Conservation (phyloP, 2,888 invertebrate species). For the Drosophila basisetae region DNA sequence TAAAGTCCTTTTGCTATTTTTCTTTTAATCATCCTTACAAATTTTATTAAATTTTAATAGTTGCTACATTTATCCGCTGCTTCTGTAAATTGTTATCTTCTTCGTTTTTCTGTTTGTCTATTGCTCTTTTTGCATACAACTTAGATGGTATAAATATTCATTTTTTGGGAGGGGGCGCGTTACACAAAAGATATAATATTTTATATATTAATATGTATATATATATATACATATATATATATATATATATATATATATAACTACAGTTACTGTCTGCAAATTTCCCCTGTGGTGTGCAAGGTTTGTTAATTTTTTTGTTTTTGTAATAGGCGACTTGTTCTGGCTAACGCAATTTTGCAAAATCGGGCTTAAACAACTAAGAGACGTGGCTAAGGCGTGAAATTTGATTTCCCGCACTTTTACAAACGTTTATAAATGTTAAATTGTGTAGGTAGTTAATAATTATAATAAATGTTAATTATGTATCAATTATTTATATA, state of each 20-base stretch:
- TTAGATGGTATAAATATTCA: slow-evolving; percentile 47
- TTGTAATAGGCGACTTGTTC: slow-evolving; percentile 56
- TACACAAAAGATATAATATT: slow-evolving; percentile 36
- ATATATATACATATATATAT: slow-evolving; percentile 30
- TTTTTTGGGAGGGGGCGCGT: slow-evolving; percentile 16
- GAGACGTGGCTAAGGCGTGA: slow-evolving; percentile 77
- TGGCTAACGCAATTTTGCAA: slow-evolving; percentile 67
- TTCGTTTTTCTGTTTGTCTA: slow-evolving; percentile 19
- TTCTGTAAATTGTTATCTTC: slow-evolving; percentile 23
- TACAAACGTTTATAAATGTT: slow-evolving; percentile 70
- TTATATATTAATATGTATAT: slow-evolving; percentile 16
- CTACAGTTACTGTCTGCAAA: slow-evolving; percentile 45
- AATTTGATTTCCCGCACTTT: slow-evolving; percentile 81
- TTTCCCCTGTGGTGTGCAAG: slow-evolving; percentile 44
- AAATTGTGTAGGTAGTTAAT: slow-evolving; percentile 72
- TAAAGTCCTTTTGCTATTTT: slow-evolving; percentile 27
- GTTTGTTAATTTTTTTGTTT: slow-evolving; percentile 44
- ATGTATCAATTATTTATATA: slow-evolving; percentile 40
- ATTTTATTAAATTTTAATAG: slow-evolving; percentile 39
- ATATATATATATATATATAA: slow-evolving; percentile 28
- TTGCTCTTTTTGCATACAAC: slow-evolving; percentile 38
- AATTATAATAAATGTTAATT: slow-evolving; percentile 66
- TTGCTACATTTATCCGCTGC: slow-evolving; percentile 36
- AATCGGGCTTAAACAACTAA: slow-evolving; percentile 66
- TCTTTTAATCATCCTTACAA: slow-evolving; percentile 29